Conservation (phyloP, 2,888 invertebrate species). For the Leucoptera coffeella region DNA sequence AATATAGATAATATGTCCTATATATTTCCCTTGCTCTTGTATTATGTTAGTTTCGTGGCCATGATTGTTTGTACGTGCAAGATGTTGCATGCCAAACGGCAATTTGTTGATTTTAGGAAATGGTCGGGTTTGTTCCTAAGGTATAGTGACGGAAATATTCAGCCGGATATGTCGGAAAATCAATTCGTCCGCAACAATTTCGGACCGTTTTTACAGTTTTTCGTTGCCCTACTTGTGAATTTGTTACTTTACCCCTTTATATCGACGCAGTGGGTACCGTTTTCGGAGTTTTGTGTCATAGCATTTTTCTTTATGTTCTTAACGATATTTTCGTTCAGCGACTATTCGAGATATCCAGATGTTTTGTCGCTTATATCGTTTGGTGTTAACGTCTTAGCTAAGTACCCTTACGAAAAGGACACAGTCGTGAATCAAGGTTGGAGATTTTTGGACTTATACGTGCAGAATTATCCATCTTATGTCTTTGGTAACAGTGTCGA, state of each 20-base stretch:
- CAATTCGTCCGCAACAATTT: constrained; percentile 77
- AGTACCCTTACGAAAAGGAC: constrained; percentile 82
- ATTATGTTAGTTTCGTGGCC: constrained; percentile 66
- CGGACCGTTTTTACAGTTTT: constrained; percentile 75
- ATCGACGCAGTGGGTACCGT: constrained; percentile 73
- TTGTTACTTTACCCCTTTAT: constrained; percentile 74
- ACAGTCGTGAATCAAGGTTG: constrained; percentile 77
- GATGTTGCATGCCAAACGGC: constrained; percentile 73
- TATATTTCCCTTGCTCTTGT: constrained; percentile 66
- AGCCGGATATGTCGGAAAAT: constrained; percentile 74
- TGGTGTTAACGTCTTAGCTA: constrained; percentile 73
- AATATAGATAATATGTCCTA: constrained; percentile 64
- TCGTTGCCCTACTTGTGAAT: constrained; percentile 67
- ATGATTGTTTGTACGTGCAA: constrained; percentile 81
- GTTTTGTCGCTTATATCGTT: constrained; percentile 70
- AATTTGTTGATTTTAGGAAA: constrained; percentile 71
- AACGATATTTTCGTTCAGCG: constrained; percentile 67
- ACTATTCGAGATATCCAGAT: constrained; percentile 56
- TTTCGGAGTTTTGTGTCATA: constrained; percentile 77
- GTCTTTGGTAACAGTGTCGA: constrained; percentile 80
- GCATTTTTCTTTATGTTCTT: constrained; percentile 71
- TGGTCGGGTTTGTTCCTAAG: constrained; percentile 80
- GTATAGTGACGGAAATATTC: constrained; percentile 74
- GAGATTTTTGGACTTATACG: constrained; percentile 74
- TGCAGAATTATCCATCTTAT: constrained; percentile 77